Conservation (phyloP, 2,888 invertebrate species). For the Cryptophagus acutangulus region DNA sequence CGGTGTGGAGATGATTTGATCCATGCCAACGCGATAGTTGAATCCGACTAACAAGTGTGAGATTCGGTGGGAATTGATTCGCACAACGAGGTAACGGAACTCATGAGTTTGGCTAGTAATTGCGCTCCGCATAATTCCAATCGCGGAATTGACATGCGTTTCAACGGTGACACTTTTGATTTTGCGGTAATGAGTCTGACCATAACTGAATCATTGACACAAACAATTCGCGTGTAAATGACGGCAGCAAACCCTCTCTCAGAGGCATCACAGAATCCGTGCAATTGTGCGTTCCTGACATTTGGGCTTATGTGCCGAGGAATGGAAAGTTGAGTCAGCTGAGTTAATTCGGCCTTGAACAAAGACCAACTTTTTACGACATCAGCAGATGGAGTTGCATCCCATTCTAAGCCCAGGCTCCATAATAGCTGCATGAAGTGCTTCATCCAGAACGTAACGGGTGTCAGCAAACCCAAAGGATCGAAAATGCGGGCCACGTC, state of each 20-base stretch:
- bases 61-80: too few species aligned
- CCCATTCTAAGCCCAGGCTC: too few species aligned
- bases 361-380: constrained; percentile 1
- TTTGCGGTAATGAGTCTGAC: constrained; percentile 11
- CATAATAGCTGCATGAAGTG: too few species aligned
- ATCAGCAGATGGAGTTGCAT: constrained; percentile 2
- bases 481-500: constrained; percentile 8
- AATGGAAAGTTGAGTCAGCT: constrained; percentile 2
- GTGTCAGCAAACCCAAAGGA: constrained; percentile 7
- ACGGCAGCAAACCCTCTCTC: constrained; percentile 11
- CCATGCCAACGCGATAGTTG: too few species aligned
- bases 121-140: constrained; percentile 14
- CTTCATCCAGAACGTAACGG: constrained; percentile 5
- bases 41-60: too few species aligned
- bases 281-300: constrained; percentile 5
- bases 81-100: neutral
- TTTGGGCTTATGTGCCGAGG: constrained; percentile 6
- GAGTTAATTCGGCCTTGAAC: constrained; percentile 6
- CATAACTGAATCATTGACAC: neutral
- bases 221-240: constrained; percentile 8
- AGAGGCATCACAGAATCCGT: constrained; percentile 15
- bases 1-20: too few species aligned
- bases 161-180: constrained; percentile 13
- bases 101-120: constrained; percentile 8
- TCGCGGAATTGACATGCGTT: constrained; percentile 10